phyloP scores from a whole-genome alignment of 2,113 vertebrate genomes.

The Lagopus muta region DNA sequence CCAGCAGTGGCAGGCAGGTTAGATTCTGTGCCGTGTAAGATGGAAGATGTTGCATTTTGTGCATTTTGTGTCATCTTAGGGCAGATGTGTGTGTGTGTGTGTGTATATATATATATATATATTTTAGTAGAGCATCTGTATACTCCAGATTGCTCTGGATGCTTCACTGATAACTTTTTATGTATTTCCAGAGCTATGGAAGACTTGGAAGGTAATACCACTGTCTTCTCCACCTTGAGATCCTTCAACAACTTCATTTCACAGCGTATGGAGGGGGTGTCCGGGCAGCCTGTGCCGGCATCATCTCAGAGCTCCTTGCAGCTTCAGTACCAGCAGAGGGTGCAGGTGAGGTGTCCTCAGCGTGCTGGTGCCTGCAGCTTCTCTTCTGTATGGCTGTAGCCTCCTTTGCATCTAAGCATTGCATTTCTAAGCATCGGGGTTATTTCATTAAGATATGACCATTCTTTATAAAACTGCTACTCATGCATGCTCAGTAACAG shows the following conservation, averaged over 20 bases:
- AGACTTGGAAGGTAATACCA: slow-evolving; percentile 88
- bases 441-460: background rate
- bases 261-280: slow-evolving; percentile 67
- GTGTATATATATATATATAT: too few species aligned
- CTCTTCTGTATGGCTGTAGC: background rate
- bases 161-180: background rate
- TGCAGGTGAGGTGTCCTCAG: slow-evolving; percentile 80
- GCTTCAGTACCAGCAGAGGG: slow-evolving; percentile 86
- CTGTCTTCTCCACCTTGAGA: slow-evolving; percentile 87
- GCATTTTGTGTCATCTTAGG: background rate
- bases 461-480: background rate
- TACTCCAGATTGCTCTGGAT: background rate
- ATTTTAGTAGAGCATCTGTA: background rate
- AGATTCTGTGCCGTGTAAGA: background rate
- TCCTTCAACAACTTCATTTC: slow-evolving; percentile 92
- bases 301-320: slow-evolving; percentile 76
- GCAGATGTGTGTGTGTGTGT: background rate
- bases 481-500: background rate
- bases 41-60: background rate
- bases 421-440: background rate
- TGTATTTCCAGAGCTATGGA: slow-evolving; percentile 75
- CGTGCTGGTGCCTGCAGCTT: background rate
- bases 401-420: background rate
- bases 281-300: slow-evolving; percentile 40
- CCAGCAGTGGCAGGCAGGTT: background rate